Evolutionary conservation across 2,797 vertebrate genomes (phyloP).

Genomic region (Pangasius djambal): DNA sequence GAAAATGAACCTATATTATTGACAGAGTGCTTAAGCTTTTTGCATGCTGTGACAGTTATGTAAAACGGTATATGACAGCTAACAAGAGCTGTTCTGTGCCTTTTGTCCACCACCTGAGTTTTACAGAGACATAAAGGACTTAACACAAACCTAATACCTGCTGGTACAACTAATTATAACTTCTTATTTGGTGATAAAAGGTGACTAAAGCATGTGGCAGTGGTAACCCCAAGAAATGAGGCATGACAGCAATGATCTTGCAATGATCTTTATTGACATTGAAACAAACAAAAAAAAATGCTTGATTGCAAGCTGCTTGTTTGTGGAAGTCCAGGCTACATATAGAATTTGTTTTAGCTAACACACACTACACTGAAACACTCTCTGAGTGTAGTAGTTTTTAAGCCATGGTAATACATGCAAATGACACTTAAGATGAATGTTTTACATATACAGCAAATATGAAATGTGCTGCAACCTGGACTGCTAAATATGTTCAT

Average conservation of each 20-base stretch:
- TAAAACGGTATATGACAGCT: constrained; percentile 11
- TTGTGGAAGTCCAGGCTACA: not conserved
- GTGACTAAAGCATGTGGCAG: not conserved
- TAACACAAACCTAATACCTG: not conserved
- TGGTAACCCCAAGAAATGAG: not conserved
- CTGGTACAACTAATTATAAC: not conserved
- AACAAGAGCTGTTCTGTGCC: constrained; percentile 2
- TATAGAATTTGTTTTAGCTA: not conserved
- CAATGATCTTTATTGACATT: not conserved
- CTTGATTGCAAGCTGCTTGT: not conserved
- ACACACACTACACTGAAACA: not conserved
- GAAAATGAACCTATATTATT: not conserved
- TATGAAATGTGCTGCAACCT: not conserved
- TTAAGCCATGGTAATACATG: not conserved
- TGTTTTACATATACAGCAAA: constrained; percentile 25
- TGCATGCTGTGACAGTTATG: constrained; percentile 39
- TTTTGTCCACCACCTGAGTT: not conserved
- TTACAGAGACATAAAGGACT: not conserved
- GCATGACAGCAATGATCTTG: not conserved
- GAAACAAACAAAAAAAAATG: not conserved
- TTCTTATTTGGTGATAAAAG: not conserved
- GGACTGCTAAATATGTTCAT: constrained; percentile 22
- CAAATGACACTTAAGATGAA: not conserved
- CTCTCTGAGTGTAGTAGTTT: not conserved
- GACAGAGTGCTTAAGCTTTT: not conserved